Evolutionary conservation across 30 jellyfish, hydroid and myxozoan genomes (phyloP).

Genomic region (Calvadosia cruxmelitensis): DNA sequence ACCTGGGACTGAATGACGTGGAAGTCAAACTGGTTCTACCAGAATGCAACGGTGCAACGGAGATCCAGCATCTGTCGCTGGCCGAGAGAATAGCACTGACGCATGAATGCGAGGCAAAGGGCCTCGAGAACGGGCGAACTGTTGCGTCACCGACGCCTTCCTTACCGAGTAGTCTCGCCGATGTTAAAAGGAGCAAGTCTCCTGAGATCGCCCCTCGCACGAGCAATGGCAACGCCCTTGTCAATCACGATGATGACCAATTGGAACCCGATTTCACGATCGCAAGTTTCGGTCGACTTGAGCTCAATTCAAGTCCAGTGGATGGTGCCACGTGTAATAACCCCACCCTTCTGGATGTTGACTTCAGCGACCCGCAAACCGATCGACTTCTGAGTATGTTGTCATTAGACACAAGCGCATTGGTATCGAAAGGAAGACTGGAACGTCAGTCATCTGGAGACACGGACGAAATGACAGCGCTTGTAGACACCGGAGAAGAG

Average conservation of each 20-base stretch:
- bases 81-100: slow-evolving; percentile 16
- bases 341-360: background rate
- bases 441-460: background rate
- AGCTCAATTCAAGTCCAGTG: too few relatives aligned
- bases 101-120: background rate
- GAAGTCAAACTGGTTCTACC: slow-evolving; percentile 56
- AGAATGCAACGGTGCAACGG: slow-evolving; percentile 47
- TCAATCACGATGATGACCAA: too few relatives aligned
- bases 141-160: too few relatives aligned
- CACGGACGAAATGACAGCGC: slow-evolving; percentile 2
- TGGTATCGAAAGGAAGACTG: background rate
- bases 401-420: background rate
- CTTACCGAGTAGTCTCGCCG: background rate
- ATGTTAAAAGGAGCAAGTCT: too few relatives aligned
- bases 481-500: slow-evolving; percentile 12
- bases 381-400: background rate
- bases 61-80: slow-evolving; percentile 12
- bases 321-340: background rate
- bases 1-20: slow-evolving; percentile 41
- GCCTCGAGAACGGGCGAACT: too few relatives aligned
- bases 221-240: background rate
- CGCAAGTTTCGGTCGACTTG: background rate
- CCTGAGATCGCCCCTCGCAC: background rate
- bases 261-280: background rate
- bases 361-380: background rate